Conservation (phyloP, 2,888 invertebrate genomes). For the Drosophila lutescens region DNA sequence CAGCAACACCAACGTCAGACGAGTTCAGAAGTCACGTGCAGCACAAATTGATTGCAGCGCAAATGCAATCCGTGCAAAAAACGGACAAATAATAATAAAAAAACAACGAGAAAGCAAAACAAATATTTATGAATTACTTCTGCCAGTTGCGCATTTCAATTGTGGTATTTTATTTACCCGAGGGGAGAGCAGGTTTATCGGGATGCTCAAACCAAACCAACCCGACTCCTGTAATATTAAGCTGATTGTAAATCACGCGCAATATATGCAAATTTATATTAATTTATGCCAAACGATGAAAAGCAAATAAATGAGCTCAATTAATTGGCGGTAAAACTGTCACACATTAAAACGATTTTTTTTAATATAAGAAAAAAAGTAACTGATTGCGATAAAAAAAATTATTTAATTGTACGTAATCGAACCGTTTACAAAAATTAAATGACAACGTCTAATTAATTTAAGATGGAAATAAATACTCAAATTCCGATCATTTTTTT, state of each 20-base stretch:
- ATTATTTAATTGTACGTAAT: background rate
- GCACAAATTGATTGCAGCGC: slow-evolving; percentile 48
- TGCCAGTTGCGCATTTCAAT: slow-evolving; percentile 43
- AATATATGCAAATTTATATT: slow-evolving; percentile 38
- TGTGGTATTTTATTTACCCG: slow-evolving; percentile 30
- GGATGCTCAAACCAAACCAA: background rate
- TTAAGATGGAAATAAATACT: background rate
- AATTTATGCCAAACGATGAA: slow-evolving; percentile 41
- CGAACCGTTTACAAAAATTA: background rate
- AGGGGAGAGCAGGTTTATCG: background rate
- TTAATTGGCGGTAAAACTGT: slow-evolving; percentile 43
- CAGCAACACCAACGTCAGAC: slow-evolving; percentile 4
- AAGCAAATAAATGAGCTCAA: slow-evolving; percentile 52
- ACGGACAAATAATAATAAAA: slow-evolving; percentile 7
- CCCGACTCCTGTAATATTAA: slow-evolving; percentile 9
- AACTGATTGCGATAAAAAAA: background rate
- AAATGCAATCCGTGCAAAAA: slow-evolving; percentile 22
- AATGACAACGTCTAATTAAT: background rate
- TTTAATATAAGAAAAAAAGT: too few species aligned
- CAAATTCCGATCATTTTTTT: too few species aligned
- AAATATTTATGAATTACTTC: slow-evolving; percentile 52
- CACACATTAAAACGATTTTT: too few species aligned
- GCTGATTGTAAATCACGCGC: slow-evolving; percentile 30
- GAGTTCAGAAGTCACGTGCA: slow-evolving; percentile 56
- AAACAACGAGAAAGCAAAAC: slow-evolving; percentile 6